Percentiles rank a stretch among this genome's conserved stretches.
These are phyloP conservation scores for Phoeniculus purpureus DNA, from an alignment of 2,797 vertebrate genomes.

Conservation along the genomic window DNA sequence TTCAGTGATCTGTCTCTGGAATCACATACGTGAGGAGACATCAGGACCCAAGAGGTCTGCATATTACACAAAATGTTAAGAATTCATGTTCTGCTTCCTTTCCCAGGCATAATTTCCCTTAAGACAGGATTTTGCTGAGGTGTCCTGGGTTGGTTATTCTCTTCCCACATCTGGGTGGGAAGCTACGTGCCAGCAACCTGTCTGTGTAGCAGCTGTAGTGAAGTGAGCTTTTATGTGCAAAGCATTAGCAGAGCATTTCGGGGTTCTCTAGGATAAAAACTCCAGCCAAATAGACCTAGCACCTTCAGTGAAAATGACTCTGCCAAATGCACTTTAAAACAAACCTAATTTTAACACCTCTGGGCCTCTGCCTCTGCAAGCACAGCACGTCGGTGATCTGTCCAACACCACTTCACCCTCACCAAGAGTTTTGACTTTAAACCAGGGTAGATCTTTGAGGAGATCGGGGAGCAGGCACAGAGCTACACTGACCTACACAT, in stretches of 20 bases:
- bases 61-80: not conserved
- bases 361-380: not conserved
- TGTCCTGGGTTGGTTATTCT: not conserved
- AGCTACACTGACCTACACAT: not conserved
- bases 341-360: not conserved
- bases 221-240: slow-evolving; percentile 41
- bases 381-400: not conserved
- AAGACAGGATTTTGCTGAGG: slow-evolving; percentile 12
- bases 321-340: not conserved
- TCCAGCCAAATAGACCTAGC: slow-evolving; percentile 34
- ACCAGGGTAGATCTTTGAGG: not conserved
- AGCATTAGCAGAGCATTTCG: slow-evolving; percentile 54
- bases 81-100: slow-evolving; percentile 25
- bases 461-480: not conserved
- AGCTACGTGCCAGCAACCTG: slow-evolving; percentile 20
- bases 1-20: not conserved
- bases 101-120: slow-evolving; percentile 10
- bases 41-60: not conserved
- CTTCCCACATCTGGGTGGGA: slow-evolving; percentile 25
- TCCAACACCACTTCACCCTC: not conserved
- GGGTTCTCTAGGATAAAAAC: slow-evolving; percentile 51
- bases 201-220: slow-evolving; percentile 24
- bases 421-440: not conserved
- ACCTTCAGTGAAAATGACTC: not conserved
- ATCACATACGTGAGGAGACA: not conserved